Percentiles rank a stretch among this genome's conserved stretches.
phyloP scores from a whole-genome alignment of 2,797 vertebrate genomes.

The Hephaestus fuliginosus region DNA sequence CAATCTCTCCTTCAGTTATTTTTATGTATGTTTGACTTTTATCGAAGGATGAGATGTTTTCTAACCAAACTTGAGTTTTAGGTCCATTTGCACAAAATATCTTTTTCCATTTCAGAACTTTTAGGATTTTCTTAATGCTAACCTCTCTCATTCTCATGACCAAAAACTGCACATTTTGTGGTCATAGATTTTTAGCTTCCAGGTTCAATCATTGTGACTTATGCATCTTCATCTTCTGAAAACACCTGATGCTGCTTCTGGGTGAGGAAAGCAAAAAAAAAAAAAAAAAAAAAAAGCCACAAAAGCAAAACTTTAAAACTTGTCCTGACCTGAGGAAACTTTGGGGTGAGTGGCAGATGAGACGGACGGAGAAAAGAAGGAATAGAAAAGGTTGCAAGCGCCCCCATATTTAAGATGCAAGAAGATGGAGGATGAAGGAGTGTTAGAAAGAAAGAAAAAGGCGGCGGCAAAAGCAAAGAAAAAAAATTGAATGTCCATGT shows the following conservation, averaged over 20 bases:
- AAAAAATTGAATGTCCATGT: not conserved
- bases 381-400: not conserved
- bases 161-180: not conserved
- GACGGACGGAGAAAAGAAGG: not conserved
- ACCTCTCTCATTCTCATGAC: too few relatives aligned
- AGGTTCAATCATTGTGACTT: not conserved
- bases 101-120: not conserved
- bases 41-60: too few relatives aligned
- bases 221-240: not conserved
- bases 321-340: not conserved
- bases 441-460: slow-evolving; percentile 8
- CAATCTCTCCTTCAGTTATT: too few relatives aligned
- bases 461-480: not conserved
- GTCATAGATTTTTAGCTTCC: too few relatives aligned
- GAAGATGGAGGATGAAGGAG: not conserved
- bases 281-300: not conserved
- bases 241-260: not conserved
- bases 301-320: not conserved
- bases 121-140: too few relatives aligned
- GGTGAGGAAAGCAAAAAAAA: not conserved
- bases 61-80: not conserved
- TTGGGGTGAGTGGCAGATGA: slow-evolving; percentile 40
- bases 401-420: not conserved
- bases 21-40: too few relatives aligned
- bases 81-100: too few relatives aligned